Conservation (phyloP, 2,113 vertebrate genomes). For the Oreochromis niloticus region DNA sequence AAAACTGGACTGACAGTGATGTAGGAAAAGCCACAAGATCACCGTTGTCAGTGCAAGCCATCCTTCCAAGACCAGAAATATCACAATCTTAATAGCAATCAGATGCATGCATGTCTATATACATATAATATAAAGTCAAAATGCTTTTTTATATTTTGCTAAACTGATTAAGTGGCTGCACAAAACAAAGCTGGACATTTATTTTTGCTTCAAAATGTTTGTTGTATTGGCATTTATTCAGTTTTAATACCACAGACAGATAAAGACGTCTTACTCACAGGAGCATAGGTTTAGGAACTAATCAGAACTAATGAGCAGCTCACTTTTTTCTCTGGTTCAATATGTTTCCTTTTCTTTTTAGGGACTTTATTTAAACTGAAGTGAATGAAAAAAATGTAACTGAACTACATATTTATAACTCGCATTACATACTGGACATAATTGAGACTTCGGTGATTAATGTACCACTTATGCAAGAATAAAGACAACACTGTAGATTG, state of each 20-base stretch:
- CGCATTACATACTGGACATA: background rate
- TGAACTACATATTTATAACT: background rate
- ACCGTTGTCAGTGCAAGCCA: background rate
- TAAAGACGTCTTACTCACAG: background rate
- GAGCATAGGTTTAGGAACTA: background rate
- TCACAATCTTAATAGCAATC: background rate
- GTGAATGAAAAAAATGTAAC: background rate
- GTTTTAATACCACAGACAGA: background rate
- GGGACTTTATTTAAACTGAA: background rate
- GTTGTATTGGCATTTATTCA: background rate
- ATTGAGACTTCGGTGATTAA: background rate
- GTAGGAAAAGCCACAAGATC: background rate
- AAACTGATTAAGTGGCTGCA: background rate
- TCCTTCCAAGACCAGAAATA: background rate
- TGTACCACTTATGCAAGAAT: background rate
- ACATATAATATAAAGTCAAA: background rate
- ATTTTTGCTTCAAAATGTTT: background rate
- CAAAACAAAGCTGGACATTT: background rate
- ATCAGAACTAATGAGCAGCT: background rate
- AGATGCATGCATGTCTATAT: background rate
- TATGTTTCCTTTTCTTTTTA: background rate
- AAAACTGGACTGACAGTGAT: background rate
- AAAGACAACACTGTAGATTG: background rate
- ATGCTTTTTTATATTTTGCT: background rate
- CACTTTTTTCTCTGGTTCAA: background rate